Base-by-base conservation (phyloP, 1,140 invertebrate species). In the Parapsyche elsis region DNA sequence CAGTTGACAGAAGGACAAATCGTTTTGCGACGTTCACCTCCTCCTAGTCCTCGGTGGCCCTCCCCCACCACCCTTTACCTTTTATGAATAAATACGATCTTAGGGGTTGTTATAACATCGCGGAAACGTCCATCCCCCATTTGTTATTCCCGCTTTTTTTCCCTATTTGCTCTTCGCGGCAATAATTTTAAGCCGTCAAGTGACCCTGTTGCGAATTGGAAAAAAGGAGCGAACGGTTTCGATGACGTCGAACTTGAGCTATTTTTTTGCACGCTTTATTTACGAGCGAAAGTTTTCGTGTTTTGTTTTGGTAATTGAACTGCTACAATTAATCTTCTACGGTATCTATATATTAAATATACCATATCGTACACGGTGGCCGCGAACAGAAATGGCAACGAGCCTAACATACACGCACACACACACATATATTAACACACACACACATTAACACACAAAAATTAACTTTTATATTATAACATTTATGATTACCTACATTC, bases 71-170 rank as follows among this genome's bases (percentile, higher is more conserved):
- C 10, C 71, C 77, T 73, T 80, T 77, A 61, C 80, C 77, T 80
- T 83, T 81, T 83, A 83, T 83, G 82, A 83, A 83, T 83, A 83
- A 83, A 83, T 80, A 81, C 82, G 82, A 83, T 83, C 82, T 83
- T 83, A 80, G 80, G 64, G 82, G 81, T 79, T 80, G 81, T 83
- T 83, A 83, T 83, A 83, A 79, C 79, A 77, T 64, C 44, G 78
- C 80, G 76, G 74, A 81, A 81, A 81, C 82, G 82, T 83, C 82
- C 80, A 81, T 46, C 44, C 80, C 49, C 82, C 82, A 83, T 83
- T 83, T 83, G 67, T 83, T 83, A 81, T 80, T 78, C 24, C 79
- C 49, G 38, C 80, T 81, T 61, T 77, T 46, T 38, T 38, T 38
- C 7, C n/a, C 79, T 83, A 81, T 81, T 81, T 79, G 79, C 80